These are phyloP conservation scores for Etheostoma perlongum DNA, from an alignment of 2,797 vertebrate species.

Conservation along the genomic window DNA sequence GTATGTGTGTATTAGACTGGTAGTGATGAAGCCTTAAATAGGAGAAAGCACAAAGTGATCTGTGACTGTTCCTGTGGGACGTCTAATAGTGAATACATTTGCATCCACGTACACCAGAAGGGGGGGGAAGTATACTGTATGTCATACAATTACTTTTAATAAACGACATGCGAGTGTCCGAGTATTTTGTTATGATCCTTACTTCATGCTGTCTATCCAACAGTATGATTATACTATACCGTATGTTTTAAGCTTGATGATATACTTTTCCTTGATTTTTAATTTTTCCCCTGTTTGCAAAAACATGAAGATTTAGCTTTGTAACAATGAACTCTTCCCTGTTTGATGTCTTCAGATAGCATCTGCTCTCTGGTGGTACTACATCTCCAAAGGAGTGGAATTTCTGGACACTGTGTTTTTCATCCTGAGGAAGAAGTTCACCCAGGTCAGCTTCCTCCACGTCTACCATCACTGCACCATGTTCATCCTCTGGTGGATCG, in stretches of 20 bases:
- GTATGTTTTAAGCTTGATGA: not conserved
- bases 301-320: not conserved
- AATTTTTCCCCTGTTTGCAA: not conserved
- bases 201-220: not conserved
- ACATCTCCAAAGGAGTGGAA: conserved; percentile 97
- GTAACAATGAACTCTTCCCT: not conserved
- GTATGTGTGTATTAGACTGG: conserved; percentile 17
- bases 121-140: not conserved
- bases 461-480: conserved; percentile 99
- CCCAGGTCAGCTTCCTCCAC: conserved; percentile 98
- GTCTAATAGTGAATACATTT: not conserved
- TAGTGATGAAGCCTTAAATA: conserved; percentile 4
- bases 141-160: not conserved
- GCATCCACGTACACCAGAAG: not conserved
- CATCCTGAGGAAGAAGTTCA: conserved; percentile 99
- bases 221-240: not conserved
- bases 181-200: not conserved
- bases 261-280: not conserved
- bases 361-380: conserved; percentile 99
- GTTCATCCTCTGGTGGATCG: conserved; percentile 99
- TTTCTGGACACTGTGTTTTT: conserved; percentile 99
- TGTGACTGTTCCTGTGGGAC: not conserved
- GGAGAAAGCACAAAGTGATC: not conserved
- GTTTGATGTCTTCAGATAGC: conserved; percentile 89
- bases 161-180: not conserved